Conservation (phyloP, 1,140 invertebrate species). For the Trichonephila clavipes region DNA sequence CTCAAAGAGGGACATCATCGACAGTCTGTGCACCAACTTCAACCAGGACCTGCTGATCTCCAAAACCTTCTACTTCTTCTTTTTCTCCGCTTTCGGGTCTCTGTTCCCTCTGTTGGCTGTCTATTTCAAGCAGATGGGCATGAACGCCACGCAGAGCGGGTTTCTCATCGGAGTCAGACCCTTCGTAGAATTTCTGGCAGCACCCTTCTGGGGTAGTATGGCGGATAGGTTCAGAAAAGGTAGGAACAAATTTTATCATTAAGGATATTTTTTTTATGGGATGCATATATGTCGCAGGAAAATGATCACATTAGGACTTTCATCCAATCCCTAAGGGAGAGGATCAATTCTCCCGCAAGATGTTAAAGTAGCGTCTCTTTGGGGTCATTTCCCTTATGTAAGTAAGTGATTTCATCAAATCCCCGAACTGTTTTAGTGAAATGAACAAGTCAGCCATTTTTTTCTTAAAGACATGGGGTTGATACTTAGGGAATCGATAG, state of each 20-base stretch:
- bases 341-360: no score
- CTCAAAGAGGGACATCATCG: constrained; percentile 31
- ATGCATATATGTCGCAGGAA: no score
- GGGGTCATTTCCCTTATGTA: no score
- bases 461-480: no score
- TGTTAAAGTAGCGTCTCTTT: no score
- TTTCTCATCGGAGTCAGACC: constrained; percentile 93
- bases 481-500: no score
- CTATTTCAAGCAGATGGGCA: constrained; percentile 99
- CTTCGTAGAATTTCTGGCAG: constrained; percentile 98
- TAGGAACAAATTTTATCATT: background rate
- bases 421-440: no score
- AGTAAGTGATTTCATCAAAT: no score
- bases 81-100: constrained; percentile 99
- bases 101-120: constrained; percentile 98
- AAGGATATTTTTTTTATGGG: no score
- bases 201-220: constrained; percentile 97
- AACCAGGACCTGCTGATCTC: constrained; percentile 95
- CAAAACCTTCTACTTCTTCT: constrained; percentile 99
- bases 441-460: no score
- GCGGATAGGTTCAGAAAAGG: constrained; percentile 95
- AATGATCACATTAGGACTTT: no score
- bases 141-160: constrained; percentile 97
- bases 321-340: no score
- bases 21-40: constrained; percentile 51